Percentiles rank a stretch among this genome's conserved stretches.
Conservation (phyloP, 1,140 invertebrate species). For the Sinella curviseta region DNA sequence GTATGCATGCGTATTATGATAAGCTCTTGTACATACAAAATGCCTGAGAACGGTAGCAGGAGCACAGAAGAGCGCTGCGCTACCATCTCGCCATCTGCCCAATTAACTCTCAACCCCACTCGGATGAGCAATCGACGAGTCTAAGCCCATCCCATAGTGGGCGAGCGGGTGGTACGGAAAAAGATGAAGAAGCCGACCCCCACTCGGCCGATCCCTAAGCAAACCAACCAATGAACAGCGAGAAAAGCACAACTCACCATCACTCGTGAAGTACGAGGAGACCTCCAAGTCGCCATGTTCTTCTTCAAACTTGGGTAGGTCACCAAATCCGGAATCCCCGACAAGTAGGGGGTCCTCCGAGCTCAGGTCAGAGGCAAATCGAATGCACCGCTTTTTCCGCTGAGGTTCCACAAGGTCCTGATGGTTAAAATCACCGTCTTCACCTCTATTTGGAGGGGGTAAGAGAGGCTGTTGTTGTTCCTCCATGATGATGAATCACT, state of each 20-base stretch:
- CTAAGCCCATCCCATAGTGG: not conserved
- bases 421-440: not conserved
- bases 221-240: not conserved
- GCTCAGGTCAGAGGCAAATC: slow-evolving; percentile 42
- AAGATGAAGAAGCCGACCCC: slow-evolving; percentile 27
- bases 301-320: slow-evolving; percentile 32
- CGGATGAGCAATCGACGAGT: too few relatives aligned
- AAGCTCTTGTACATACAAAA: too few relatives aligned
- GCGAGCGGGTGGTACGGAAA: slow-evolving; percentile 24
- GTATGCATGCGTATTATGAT: too few relatives aligned
- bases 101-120: not conserved
- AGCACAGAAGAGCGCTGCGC: too few relatives aligned
- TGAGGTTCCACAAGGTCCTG: slow-evolving; percentile 33
- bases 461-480: not conserved
- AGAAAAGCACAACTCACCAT: slow-evolving; percentile 31
- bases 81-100: not conserved
- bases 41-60: too few relatives aligned
- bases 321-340: slow-evolving; percentile 45
- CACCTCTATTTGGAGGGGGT: not conserved
- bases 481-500: slow-evolving; percentile 17
- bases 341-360: slow-evolving; percentile 42
- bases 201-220: not conserved
- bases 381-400: slow-evolving; percentile 43
- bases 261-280: slow-evolving; percentile 40
- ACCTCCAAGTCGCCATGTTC: slow-evolving; percentile 47